phyloP scores from a whole-genome alignment of 2,888 invertebrate genomes.

The Archips xylosteana region DNA sequence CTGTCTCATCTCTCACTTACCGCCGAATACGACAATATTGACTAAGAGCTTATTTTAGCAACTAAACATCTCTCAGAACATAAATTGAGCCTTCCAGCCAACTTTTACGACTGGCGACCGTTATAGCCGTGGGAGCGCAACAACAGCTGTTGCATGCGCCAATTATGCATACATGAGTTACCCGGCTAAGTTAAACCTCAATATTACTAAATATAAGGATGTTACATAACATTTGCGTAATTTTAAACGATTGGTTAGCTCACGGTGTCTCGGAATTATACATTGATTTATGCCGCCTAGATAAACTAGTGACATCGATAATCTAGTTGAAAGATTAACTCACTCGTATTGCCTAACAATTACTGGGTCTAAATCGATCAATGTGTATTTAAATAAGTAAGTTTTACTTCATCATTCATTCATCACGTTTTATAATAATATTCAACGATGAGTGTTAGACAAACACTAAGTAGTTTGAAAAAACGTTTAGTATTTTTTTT shows the following conservation, averaged over 20 bases:
- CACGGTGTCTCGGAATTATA: conserved; percentile 23
- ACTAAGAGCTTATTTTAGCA: not conserved
- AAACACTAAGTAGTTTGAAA: too few species aligned
- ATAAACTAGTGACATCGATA: conserved; percentile 18
- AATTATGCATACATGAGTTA: conserved; percentile 29
- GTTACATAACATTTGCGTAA: conserved; percentile 62
- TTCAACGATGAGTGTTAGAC: too few species aligned
- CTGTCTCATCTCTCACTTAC: not conserved
- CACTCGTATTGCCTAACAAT: not conserved
- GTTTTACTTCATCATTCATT: not conserved
- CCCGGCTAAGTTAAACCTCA: conserved; percentile 53
- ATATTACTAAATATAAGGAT: conserved; percentile 48
- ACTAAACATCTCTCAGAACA: not conserved
- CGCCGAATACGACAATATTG: not conserved
- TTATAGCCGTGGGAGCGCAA: conserved; percentile 30
- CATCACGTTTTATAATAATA: too few species aligned
- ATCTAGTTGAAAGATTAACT: not conserved
- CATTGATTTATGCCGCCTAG: conserved; percentile 23
- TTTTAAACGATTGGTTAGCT: conserved; percentile 29
- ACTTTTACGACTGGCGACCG: conserved; percentile 4
- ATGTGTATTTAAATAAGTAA: not conserved
- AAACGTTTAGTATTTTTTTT: too few species aligned
- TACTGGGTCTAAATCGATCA: not conserved
- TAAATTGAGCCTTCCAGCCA: not conserved
- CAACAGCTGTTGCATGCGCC: conserved; percentile 25